These are phyloP conservation scores for Drosophila pseudoananassae DNA, from an alignment of 1,140 invertebrate genomes.

Conservation along the genomic window DNA sequence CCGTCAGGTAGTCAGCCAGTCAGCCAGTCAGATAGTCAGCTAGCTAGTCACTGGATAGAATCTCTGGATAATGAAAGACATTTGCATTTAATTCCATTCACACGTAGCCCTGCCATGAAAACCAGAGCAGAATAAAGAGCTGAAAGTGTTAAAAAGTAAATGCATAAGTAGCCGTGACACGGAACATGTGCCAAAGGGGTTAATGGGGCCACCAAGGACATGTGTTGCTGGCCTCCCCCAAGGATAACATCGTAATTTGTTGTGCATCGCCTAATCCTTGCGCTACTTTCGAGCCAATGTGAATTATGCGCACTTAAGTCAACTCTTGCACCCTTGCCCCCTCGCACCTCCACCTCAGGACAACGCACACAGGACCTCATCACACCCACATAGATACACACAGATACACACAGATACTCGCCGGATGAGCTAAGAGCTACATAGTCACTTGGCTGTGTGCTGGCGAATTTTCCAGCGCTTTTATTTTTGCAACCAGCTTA, in stretches of 20 bases:
- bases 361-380: constrained; percentile 7
- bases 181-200: constrained; percentile 10
- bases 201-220: constrained; percentile 22
- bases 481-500: constrained; percentile 67
- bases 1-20: constrained; percentile 9
- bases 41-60: neutral
- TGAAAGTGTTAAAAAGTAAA: constrained; percentile 3
- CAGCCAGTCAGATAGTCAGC: constrained; percentile 1
- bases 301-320: constrained; percentile 67
- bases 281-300: constrained; percentile 69
- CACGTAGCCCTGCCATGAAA: constrained; percentile 7
- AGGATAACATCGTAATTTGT: constrained; percentile 67
- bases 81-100: constrained; percentile 1
- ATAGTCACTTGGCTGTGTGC: constrained; percentile 8
- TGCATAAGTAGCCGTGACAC: constrained; percentile 3
- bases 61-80: constrained; percentile 2
- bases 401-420: neutral
- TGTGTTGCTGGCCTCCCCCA: constrained; percentile 32
- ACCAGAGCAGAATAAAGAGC: constrained; percentile 2
- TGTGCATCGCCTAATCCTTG: constrained; percentile 72
- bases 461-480: constrained; percentile 52
- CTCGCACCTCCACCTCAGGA: constrained; percentile 21
- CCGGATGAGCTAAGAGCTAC: neutral
- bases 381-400: neutral
- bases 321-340: neutral